Percentiles rank a stretch among this genome's conserved stretches.
These are phyloP conservation scores for Petaurus breviceps DNA, from an alignment of 2,113 vertebrate species.

Conservation along the genomic window DNA sequence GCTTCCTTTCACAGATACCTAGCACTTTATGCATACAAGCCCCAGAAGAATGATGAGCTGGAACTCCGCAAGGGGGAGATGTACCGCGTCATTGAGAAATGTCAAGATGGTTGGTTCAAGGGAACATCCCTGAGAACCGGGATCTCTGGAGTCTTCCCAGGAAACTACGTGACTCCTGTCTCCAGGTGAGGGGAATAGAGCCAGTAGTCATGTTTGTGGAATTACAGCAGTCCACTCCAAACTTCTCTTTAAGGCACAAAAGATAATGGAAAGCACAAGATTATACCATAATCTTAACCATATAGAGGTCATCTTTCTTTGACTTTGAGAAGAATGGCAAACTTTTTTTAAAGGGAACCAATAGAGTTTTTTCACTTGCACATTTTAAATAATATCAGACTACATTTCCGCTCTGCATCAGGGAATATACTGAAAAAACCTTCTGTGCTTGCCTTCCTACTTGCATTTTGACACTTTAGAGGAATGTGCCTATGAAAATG, in stretches of 20 bases:
- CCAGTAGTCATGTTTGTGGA: rapidly evolving
- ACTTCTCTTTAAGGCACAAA: neutral
- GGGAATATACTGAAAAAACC: too few species aligned
- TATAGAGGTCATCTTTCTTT: neutral
- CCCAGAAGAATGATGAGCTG: conserved; percentile 97
- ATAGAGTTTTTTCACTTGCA: neutral
- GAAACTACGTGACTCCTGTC: conserved; percentile 97
- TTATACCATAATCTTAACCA: neutral
- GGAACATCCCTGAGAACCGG: conserved; percentile 94
- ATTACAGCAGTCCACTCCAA: neutral
- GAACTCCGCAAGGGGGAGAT: conserved; percentile 98
- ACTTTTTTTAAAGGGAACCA: neutral
- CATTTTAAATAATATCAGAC: neutral
- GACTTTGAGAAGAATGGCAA: neutral
- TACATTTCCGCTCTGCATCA: neutral
- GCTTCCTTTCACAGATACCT: conserved; percentile 86
- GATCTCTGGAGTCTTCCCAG: conserved; percentile 95
- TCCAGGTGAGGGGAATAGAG: conserved; percentile 89
- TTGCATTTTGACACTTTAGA: neutral
- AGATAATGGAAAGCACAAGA: neutral
- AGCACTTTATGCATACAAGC: conserved; percentile 97
- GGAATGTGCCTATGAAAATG: neutral
- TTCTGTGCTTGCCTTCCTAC: neutral
- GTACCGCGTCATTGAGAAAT: conserved; percentile 98
- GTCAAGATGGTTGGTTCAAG: conserved; percentile 99